Evolutionary conservation across 1,140 invertebrate genomes (phyloP).

Genomic region (Magallana angulata): DNA sequence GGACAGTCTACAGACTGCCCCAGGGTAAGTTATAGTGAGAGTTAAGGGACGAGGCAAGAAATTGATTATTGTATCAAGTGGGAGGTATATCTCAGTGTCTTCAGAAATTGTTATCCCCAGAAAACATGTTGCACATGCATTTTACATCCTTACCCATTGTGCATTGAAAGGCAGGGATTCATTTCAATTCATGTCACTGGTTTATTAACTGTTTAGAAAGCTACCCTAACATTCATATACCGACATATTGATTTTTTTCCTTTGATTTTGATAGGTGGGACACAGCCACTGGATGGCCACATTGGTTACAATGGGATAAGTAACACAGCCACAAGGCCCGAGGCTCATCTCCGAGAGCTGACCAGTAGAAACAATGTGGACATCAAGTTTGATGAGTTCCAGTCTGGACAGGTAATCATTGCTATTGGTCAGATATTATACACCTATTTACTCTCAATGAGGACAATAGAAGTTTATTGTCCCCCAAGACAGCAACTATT

Average conservation of each 20-base stretch:
- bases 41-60: no score
- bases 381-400: slow-evolving; percentile 72
- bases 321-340: slow-evolving; percentile 46
- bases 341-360: slow-evolving; percentile 64
- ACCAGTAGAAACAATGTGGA: slow-evolving; percentile 62
- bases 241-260: neutral
- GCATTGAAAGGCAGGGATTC: no score
- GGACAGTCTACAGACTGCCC: slow-evolving; percentile 43
- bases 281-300: slow-evolving; percentile 30
- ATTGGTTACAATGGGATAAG: slow-evolving; percentile 35
- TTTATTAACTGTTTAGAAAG: neutral
- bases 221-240: neutral
- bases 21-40: neutral
- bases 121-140: no score
- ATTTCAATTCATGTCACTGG: no score
- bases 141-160: no score
- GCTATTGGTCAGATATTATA: no score
- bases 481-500: no score
- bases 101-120: no score
- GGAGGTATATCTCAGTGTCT: no score
- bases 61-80: no score
- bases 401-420: slow-evolving; percentile 61
- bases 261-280: neutral
- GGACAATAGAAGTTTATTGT: no score
- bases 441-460: no score